Base-by-base conservation (phyloP, 2,888 invertebrate genomes). In the Aricia artaxerxes region DNA sequence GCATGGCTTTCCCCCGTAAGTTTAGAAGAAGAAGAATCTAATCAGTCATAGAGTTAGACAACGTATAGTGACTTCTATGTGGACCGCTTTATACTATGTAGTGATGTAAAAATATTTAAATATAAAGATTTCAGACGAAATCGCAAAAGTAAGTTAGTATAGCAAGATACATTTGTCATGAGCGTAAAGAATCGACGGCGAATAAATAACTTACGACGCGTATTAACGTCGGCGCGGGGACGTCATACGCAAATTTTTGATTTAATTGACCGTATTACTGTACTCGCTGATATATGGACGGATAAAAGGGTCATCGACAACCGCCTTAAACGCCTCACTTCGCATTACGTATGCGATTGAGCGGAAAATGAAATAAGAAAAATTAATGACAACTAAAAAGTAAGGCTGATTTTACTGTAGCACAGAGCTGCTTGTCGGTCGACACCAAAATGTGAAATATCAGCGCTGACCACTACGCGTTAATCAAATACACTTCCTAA, bases 181-280 rank as follows among this genome's bases (percentile, higher is more conserved):
- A 85, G 87, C 88, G 87, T 92, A 88, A 90, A 90, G 91, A 92
- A 92, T 92, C 76, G 35, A 57, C 76, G 6, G 80, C 85, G 88
- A 88, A 90, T 90, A 91, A 89, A 91, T 92, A 88, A 91, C 91
- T 88, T 92, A 91, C 89, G 91, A 88, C 89, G 24, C 31, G 78
- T 76, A 76, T 76, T 76, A 76, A 76, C 76, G 76, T 76, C 53
- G 76, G 53, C 9, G 35, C 53, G 76, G 7, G 57, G 76, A 76
- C 57, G 76, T 57, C 76, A 35, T 35, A 76, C 75, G 75, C 76
- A 57, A 76, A 76, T 76, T 76, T 76, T 76, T 76, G 76, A 76
- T 76, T 76, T 76, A 76, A 76, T 76, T 76, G 76, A 53, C 38
- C 76, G 76, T 76, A 76, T 57, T 76, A 76, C 76, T n/a, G 76